Conservation (phyloP, 1,140 invertebrate species). For the Amyelois transitella region DNA sequence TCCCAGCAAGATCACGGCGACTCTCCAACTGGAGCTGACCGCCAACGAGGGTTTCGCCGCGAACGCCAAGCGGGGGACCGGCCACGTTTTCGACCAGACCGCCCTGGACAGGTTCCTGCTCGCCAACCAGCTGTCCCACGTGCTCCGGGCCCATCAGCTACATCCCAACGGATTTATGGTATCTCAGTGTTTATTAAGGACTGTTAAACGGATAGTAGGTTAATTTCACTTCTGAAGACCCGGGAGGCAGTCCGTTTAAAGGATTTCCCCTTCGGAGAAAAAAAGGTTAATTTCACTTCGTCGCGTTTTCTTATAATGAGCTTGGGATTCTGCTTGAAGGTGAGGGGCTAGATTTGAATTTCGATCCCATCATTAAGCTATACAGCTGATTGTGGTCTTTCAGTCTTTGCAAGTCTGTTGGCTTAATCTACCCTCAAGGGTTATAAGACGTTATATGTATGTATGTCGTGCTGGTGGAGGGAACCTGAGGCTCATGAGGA, state of each 20-base stretch:
- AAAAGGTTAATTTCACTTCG: too few species aligned
- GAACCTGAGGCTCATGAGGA: conserved; percentile 38
- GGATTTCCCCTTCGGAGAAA: too few species aligned
- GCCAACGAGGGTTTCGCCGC: conserved; percentile 80
- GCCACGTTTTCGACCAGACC: conserved; percentile 80
- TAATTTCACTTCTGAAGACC: too few species aligned
- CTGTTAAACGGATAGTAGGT: neutral
- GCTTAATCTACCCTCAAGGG: too few species aligned
- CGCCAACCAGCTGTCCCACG: conserved; percentile 78
- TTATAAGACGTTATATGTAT: too few species aligned
- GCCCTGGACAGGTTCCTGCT: conserved; percentile 80
- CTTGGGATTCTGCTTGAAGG: too few species aligned
- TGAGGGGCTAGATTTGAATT: too few species aligned
- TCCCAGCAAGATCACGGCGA: conserved; percentile 55
- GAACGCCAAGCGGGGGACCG: conserved; percentile 82
- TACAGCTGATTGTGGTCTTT: too few species aligned
- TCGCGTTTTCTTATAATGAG: too few species aligned
- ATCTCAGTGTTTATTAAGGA: conserved; percentile 24
- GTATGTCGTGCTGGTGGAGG: conserved; percentile 38
- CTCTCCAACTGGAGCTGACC: conserved; percentile 71
- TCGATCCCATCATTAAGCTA: too few species aligned
- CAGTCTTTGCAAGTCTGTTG: too few species aligned
- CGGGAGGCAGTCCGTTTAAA: too few species aligned
- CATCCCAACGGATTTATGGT: conserved; percentile 83
- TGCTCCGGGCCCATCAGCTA: conserved; percentile 84